phyloP scores from a whole-genome alignment of 2,797 vertebrate species.

The Fistularia tabacaria region DNA sequence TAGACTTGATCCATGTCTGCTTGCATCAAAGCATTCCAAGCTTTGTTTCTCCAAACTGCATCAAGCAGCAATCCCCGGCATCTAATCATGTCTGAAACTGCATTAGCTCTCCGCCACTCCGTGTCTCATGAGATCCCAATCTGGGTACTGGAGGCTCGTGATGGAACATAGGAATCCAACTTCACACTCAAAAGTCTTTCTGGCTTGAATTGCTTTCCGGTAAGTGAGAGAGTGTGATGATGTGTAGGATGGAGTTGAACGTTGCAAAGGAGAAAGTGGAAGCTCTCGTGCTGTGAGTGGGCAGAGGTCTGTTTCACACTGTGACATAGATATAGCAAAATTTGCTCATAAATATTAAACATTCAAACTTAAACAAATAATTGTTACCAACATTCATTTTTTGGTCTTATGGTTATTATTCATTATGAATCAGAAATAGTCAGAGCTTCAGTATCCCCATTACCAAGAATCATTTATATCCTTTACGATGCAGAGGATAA shows the following conservation, averaged over 20 bases:
- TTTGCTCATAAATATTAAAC: neutral
- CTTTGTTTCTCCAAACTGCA: slow-evolving; percentile 3
- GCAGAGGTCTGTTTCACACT: slow-evolving; percentile 1
- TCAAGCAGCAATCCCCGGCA: slow-evolving; percentile 4
- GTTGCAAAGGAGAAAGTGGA: slow-evolving; percentile 13
- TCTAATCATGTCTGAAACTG: slow-evolving; percentile 7
- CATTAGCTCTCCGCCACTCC: neutral
- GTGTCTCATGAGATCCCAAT: neutral
- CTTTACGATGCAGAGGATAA: too few relatives aligned
- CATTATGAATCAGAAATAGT: too few relatives aligned
- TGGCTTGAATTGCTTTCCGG: neutral
- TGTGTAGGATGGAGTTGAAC: slow-evolving; percentile 6
- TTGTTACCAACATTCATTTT: neutral
- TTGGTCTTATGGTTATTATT: too few relatives aligned
- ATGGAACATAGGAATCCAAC: slow-evolving; percentile 2
- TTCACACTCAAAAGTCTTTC: slow-evolving; percentile 17
- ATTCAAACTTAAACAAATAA: neutral
- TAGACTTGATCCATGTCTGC: too few relatives aligned
- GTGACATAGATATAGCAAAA: neutral
- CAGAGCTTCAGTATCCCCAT: too few relatives aligned
- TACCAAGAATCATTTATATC: too few relatives aligned
- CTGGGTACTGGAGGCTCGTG: neutral
- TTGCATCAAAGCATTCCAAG: slow-evolving; percentile 5
- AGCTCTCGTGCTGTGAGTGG: slow-evolving; percentile 1
- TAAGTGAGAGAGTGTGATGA: neutral